These are phyloP conservation scores for Baccha elongata DNA, from an alignment of 2,888 invertebrate species.

Conservation along the genomic window DNA sequence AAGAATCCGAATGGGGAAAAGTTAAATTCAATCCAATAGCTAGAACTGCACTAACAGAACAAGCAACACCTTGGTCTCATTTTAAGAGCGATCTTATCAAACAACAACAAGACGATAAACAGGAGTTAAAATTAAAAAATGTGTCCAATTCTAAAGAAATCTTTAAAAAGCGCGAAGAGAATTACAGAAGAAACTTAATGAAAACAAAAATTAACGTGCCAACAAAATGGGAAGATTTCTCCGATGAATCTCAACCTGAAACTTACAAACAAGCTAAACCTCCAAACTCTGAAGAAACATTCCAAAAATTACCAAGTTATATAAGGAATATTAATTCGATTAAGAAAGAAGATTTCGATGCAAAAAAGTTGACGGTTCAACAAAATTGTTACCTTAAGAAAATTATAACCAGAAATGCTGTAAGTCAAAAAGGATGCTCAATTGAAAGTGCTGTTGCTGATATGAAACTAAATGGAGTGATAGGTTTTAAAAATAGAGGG, in stretches of 20 bases:
- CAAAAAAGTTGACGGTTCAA: constrained; percentile 67
- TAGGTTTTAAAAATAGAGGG: neutral
- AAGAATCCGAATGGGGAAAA: constrained; percentile 76
- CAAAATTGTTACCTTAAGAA: constrained; percentile 76
- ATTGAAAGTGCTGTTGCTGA: constrained; percentile 51
- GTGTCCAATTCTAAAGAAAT: constrained; percentile 72
- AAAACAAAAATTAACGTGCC: constrained; percentile 75
- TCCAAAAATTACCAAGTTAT: neutral
- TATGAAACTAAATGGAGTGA: constrained; percentile 64
- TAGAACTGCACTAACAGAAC: constrained; percentile 53
- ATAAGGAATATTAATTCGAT: constrained; percentile 1
- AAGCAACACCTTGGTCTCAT: constrained; percentile 78
- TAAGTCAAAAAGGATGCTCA: neutral
- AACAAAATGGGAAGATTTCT: constrained; percentile 78
- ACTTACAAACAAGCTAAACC: constrained; percentile 1
- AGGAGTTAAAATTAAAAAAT: constrained; percentile 8
- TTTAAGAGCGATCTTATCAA: constrained; percentile 77
- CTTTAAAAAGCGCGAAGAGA: constrained; percentile 76
- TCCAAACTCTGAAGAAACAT: constrained; percentile 9
- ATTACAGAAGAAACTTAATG: constrained; percentile 77
- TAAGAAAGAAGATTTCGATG: constrained; percentile 68
- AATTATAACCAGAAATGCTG: constrained; percentile 70
- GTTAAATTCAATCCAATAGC: constrained; percentile 76
- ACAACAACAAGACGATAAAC: constrained; percentile 74
- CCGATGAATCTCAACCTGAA: constrained; percentile 58